These are phyloP conservation scores for Blastomussa wellsi DNA, from an alignment of 92 coral and sea anemone species.

Conservation along the genomic window DNA sequence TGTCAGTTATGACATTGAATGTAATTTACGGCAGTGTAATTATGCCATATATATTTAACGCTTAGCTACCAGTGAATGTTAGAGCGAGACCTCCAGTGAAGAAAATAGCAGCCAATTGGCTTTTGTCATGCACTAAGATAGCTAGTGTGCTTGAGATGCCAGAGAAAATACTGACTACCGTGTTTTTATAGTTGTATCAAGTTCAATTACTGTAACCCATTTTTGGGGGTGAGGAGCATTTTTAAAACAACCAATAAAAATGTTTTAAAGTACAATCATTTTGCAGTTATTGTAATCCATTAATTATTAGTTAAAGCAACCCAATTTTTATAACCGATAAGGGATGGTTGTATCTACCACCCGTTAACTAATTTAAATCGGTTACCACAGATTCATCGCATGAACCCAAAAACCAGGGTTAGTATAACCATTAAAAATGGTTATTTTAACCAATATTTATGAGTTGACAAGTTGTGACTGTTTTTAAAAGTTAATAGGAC, in stretches of 20 bases:
- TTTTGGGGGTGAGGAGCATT: too few species aligned
- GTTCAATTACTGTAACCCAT: too few species aligned
- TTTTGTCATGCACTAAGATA: background rate
- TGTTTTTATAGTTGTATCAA: too few species aligned
- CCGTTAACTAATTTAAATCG: background rate
- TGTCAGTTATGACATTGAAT: background rate
- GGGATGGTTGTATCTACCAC: slow-evolving; percentile 10
- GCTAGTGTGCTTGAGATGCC: background rate
- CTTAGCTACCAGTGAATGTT: background rate
- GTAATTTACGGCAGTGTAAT: background rate
- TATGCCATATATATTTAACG: background rate
- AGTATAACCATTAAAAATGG: background rate
- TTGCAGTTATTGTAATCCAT: too few species aligned
- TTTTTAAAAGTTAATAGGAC: background rate
- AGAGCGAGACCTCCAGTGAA: too few species aligned
- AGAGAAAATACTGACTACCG: background rate
- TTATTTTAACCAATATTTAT: background rate
- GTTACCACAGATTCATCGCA: slow-evolving; percentile 8
- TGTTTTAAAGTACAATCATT: too few species aligned
- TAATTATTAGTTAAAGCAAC: slow-evolving; percentile 12
- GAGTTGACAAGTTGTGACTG: background rate
- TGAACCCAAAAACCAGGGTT: background rate
- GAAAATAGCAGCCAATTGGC: background rate
- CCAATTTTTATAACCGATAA: background rate
- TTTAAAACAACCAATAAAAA: too few species aligned